Evolutionary conservation across 2,888 invertebrate genomes (phyloP).

Genomic region (Tolmerus cingulatus): DNA sequence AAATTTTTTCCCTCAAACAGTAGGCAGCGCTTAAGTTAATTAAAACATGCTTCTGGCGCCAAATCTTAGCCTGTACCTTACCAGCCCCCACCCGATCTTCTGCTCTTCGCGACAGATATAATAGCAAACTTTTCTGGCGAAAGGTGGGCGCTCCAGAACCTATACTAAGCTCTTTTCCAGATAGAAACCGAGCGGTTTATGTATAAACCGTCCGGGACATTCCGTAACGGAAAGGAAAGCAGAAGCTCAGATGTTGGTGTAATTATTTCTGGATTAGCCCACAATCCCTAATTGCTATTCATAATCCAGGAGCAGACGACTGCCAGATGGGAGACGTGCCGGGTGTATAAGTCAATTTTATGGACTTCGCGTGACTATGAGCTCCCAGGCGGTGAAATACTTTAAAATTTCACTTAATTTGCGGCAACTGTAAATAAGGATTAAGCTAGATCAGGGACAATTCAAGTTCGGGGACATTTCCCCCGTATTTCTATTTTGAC

Average conservation of each 20-base stretch:
- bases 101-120: not conserved
- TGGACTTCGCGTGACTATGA: slow-evolving; percentile 33
- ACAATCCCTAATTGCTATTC: slow-evolving; percentile 38
- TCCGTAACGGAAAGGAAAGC: not conserved
- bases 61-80: not conserved
- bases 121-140: not conserved
- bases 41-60: slow-evolving; percentile 29
- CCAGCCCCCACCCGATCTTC: not conserved
- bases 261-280: slow-evolving; percentile 37
- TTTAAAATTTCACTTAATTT: slow-evolving; percentile 38
- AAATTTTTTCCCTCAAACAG: slow-evolving; percentile 19
- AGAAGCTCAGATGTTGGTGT: slow-evolving; percentile 28
- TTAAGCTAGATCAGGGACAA: slow-evolving; percentile 11
- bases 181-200: not conserved
- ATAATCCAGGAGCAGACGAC: slow-evolving; percentile 29
- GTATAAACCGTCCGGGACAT: not conserved
- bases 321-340: slow-evolving; percentile 38
- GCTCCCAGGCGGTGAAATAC: not conserved
- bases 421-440: slow-evolving; percentile 28
- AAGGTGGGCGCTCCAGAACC: not conserved
- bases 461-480: not conserved
- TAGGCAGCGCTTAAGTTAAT: slow-evolving; percentile 34
- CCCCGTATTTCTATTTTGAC: not conserved
- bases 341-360: slow-evolving; percentile 34
- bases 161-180: not conserved